Evolutionary conservation across 2,888 invertebrate genomes (phyloP), one percentile per base, ranked within the genome.

Genomic region (Andrena flavipes): DNA sequence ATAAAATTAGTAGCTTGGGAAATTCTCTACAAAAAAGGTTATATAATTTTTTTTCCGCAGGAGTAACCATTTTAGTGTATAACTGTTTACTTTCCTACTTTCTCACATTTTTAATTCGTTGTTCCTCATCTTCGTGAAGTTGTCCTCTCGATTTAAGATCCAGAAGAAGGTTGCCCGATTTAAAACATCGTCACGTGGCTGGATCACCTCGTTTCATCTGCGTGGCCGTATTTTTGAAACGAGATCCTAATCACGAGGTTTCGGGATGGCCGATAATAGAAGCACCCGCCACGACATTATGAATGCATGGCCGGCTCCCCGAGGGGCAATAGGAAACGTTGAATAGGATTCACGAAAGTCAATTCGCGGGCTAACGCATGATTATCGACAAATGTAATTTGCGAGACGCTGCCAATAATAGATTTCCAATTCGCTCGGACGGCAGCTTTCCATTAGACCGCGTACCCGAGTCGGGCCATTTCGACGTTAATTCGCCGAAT

Each of bases 381-480:
- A 86, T 86, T 85, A 86, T 86, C 80, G 86, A 85, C 76, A 83
- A 85, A 86, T 81, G 83, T 78, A 86, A 85, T 85, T 85, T 75
- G 80, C 76, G 80, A 83, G 75, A 75, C 67, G 67, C 79, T 59
- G 72, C 62, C 74, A 81, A 81, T 83, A 85, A 86, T 86, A 80
- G 83, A 86, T 85, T 79, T 80, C 76, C 84, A 70, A 79, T 86
- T 79, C 78, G 64, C 51, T 59, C 59, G 81, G 60, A 65, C 73
- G 78, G 62, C 70, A 80, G 82, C 59, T 85, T 85, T 82, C 77
- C 85, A 82, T 82, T 85, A 85, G 80, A 69, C 70, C 60, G 62
- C 30, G 51, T n/a, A 30, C 23, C 2, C 60, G 71, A 1, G 23
- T n/a, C 29, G 16, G 29, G 72, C 67, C 35, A 54, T 76, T 76